Evolutionary conservation across 2,888 invertebrate genomes (phyloP), one percentile per base, ranked within the genome.

Genomic region (Calliopum simillimum): DNA sequence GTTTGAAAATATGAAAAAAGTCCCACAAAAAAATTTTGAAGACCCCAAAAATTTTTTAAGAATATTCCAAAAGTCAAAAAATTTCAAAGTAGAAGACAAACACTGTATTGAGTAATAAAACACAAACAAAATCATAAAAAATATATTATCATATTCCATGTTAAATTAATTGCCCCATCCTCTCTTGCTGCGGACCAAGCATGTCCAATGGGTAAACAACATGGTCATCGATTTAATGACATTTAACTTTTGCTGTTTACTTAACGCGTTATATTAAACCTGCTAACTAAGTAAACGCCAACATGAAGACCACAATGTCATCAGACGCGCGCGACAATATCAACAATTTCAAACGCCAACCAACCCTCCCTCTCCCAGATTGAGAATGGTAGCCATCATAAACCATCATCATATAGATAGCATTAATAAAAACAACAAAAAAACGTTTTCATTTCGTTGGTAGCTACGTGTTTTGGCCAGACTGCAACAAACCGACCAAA

Each of bases 341-440:
- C 16, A 49, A n/a, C 53, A 23, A 13, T 19, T 12, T n/a, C n/a
- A 53, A 21, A 23, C 23, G 6, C 23, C 14, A 53, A 14, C 53
- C 53, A 49, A 49, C 16, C 16, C 49, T n/a, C n/a, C n/a, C n/a
- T n/a, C 33, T 5, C 33, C 16, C 51, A 19, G 53, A 13, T 23
- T 53, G 33, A 33, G 47, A 62, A 4, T 47, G 47, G 62, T 25
- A 62, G 47, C 47, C 62, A 21, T 62, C 62, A 62, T 62, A 62
- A 62, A 46, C 19, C 62, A 62, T 62, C 51, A 63, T 19, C n/a
- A n/a, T n/a, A n/a, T n/a, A n/a, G n/a, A 16, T 33, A 25, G 33
- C 56, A 41, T 33, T 41, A 33, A 58, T 58, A 58, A 33, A 58
- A 58, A n/a, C 51, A 63, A 63, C 21, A 63, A 33, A 33, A 33